A percentile compares a stretch with the other conserved stretches of the same genome.
Conservation (phyloP, 2,113 vertebrate genomes). For the Stegastes partitus region DNA sequence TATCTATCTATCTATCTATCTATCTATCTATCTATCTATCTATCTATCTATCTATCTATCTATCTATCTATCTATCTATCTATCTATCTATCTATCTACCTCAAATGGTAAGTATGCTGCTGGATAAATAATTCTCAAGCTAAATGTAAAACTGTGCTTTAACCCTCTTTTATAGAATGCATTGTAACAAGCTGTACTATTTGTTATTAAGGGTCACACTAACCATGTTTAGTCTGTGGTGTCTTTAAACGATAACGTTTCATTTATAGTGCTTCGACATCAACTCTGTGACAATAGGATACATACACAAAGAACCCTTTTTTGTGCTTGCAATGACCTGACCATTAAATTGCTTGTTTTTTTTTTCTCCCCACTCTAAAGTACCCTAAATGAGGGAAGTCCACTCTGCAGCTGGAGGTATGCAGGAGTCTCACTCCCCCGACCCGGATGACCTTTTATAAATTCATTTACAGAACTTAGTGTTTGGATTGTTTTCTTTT, state of each 20-base stretch:
- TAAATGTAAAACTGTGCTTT: slow-evolving; percentile 12
- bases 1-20: neutral
- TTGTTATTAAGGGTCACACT: neutral
- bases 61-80: slow-evolving; percentile 11
- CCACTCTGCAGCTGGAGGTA: slow-evolving; percentile 85
- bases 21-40: too few species aligned
- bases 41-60: neutral
- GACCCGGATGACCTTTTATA: slow-evolving; percentile 59
- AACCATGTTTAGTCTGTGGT: neutral
- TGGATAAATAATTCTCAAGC: neutral
- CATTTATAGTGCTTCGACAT: neutral
- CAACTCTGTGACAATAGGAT: slow-evolving; percentile 24
- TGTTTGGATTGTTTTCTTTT: slow-evolving; percentile 54
- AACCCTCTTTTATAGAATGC: neutral
- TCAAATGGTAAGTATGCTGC: slow-evolving; percentile 59
- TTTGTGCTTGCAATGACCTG: slow-evolving; percentile 60
- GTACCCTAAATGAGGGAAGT: slow-evolving; percentile 88
- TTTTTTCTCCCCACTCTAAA: slow-evolving; percentile 82
- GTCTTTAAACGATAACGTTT: slow-evolving; percentile 25
- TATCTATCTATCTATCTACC: slow-evolving; percentile 15
- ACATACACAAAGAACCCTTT: slow-evolving; percentile 18
- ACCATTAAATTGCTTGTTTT: slow-evolving; percentile 80
- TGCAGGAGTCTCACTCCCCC: slow-evolving; percentile 77
- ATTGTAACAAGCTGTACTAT: slow-evolving; percentile 8
- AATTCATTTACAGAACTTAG: slow-evolving; percentile 58